Evolutionary conservation across 1,140 invertebrate species (phyloP), one percentile per base, ranked within the genome.

Genomic region (Listronotus oregonensis): DNA sequence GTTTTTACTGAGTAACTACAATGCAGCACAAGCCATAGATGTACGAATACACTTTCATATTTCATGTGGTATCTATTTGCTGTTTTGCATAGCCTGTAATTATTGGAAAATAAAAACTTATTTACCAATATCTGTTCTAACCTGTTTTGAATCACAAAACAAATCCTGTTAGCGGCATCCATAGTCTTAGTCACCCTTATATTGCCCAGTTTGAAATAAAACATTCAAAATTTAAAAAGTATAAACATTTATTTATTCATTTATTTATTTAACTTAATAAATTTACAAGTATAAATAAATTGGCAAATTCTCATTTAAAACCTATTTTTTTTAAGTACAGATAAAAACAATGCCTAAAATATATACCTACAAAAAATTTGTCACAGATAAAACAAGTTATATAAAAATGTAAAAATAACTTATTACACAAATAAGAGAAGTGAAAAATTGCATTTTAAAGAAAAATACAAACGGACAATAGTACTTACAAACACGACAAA

Each of bases 371-470:
- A 12, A 54, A 70, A 63, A 60, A 64, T 58, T 66, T 68, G 69
- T 71, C 69, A 71, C 66, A 68, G 50, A 71, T 67, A 71, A 58
- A 58, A 68, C 49, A 14, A 46, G 56, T 58, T 68, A 63, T 63
- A 68, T 71, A 64, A 65, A 67, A 68, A 44, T 58, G 66, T 67
- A 67, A 67, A 67, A 67, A 31, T 62, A 56, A 61, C 60, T 43
- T 67, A 67, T 57, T 62, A 56, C 9, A 56, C n/a, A 70, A 66
- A 67, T 27, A 49, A 50, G 32, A 44, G 31, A 49, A 32, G 3
- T 10, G 34, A 37, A 37, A 37, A 8, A 37, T 5, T 37, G 47
- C 56, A 67, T 58, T 17, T 37, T 40, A 44, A 18, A 55, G 21
- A 14, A 57, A 39, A 50, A 37, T 40, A 52, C 39, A 58, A 51